These are phyloP conservation scores for Laticauda laticaudata DNA, from an alignment of 2,113 vertebrate species.

Conservation along the genomic window DNA sequence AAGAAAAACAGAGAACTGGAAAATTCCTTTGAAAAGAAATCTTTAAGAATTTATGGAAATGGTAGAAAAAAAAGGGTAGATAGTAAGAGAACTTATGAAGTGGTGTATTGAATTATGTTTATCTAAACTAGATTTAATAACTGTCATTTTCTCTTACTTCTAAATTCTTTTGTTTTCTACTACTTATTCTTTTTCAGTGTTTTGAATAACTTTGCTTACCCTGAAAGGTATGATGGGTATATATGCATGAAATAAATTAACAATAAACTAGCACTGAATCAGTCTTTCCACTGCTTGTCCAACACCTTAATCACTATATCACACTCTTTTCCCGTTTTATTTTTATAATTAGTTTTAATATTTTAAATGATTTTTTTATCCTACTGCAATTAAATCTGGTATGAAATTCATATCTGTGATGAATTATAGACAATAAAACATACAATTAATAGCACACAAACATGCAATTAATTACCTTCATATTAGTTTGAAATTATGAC, in stretches of 20 bases:
- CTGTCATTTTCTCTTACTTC: background rate
- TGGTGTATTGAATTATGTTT: background rate
- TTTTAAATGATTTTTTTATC: background rate
- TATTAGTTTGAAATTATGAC: background rate
- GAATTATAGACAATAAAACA: background rate
- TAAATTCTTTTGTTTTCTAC: background rate
- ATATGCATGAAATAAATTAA: background rate
- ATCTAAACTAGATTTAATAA: background rate
- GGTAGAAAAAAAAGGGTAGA: background rate
- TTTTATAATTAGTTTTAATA: background rate
- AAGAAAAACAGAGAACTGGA: background rate
- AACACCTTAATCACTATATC: background rate
- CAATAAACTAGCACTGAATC: background rate
- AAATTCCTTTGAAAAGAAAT: background rate
- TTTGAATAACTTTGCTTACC: background rate
- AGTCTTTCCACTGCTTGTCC: background rate
- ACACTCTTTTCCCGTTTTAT: background rate
- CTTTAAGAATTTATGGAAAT: background rate
- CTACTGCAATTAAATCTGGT: background rate
- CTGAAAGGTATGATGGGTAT: background rate
- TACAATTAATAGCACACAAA: background rate
- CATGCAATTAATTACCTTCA: background rate
- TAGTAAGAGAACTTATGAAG: background rate
- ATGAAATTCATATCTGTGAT: background rate
- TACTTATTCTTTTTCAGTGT: background rate